Conservation (phyloP, 2,113 vertebrate species). For the Ailuropoda melanoleuca region DNA sequence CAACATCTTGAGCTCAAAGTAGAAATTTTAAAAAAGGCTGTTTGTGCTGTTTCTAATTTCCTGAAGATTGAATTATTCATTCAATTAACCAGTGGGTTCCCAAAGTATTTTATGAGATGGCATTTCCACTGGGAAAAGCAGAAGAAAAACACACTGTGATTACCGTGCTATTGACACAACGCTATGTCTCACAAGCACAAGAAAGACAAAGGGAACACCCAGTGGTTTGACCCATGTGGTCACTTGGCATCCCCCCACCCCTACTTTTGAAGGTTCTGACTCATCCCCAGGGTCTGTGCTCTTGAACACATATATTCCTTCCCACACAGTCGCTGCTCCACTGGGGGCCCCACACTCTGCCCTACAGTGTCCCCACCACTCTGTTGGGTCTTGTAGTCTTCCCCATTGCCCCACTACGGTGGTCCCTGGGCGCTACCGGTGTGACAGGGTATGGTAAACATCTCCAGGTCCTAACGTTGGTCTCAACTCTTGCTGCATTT, state of each 20-base stretch:
- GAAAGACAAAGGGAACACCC: background rate
- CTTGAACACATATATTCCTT: background rate
- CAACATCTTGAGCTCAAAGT: slow-evolving; percentile 61
- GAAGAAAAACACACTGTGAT: slow-evolving; percentile 3
- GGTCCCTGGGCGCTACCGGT: background rate
- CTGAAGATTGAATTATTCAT: slow-evolving; percentile 69
- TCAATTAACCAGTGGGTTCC: slow-evolving; percentile 55
- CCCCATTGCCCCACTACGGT: background rate
- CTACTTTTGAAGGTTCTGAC: background rate
- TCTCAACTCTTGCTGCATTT: background rate
- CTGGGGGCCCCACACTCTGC: background rate
- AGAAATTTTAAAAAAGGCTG: slow-evolving; percentile 31
- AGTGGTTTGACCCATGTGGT: background rate
- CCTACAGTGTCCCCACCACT: background rate
- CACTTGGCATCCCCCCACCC: background rate
- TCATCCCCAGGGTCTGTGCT: background rate
- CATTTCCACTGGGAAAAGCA: slow-evolving; percentile 48
- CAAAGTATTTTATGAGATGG: slow-evolving; percentile 31
- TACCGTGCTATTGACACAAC: background rate
- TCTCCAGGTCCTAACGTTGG: background rate
- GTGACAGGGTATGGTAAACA: background rate
- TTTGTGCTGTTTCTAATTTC: slow-evolving; percentile 62
- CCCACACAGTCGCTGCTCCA: background rate
- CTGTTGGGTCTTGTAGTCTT: background rate
- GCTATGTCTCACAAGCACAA: background rate